These are phyloP conservation scores for Drosophila kanapiae DNA, from an alignment of 1,140 invertebrate species.

Conservation along the genomic window DNA sequence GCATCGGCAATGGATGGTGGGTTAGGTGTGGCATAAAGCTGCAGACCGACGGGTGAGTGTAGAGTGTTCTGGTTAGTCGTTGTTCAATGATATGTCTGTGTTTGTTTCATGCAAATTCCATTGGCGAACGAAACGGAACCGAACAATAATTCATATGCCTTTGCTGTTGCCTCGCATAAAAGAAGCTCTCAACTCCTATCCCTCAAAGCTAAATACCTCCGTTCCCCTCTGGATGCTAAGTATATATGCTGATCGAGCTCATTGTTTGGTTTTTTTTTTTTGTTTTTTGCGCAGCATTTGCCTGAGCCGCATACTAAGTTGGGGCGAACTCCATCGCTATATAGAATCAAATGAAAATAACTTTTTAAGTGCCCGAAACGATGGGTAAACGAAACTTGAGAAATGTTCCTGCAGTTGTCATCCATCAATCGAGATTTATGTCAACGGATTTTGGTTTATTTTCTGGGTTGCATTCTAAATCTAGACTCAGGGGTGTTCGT, in stretches of 20 bases:
- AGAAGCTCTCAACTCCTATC: conserved; percentile 57
- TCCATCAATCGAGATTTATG: conserved; percentile 72
- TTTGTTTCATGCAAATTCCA: conserved; percentile 60
- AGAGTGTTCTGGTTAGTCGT: conserved; percentile 59
- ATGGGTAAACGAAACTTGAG: conserved; percentile 38
- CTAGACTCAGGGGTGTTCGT: conserved; percentile 1
- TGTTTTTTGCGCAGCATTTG: conserved; percentile 75
- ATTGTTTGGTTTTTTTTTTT: conserved; percentile 76
- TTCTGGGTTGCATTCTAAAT: conserved; percentile 33
- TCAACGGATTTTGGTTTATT: conserved; percentile 29
- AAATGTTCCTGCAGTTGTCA: conserved; percentile 55
- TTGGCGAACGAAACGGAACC: conserved; percentile 46
- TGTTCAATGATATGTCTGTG: conserved; percentile 17
- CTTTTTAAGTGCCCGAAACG: conserved; percentile 53
- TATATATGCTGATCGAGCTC: conserved; percentile 68
- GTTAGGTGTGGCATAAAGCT: conserved; percentile 81
- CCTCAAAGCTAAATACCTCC: conserved; percentile 24
- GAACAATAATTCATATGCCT: conserved; percentile 77
- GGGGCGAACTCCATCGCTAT: conserved; percentile 23
- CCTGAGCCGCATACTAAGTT: conserved; percentile 66
- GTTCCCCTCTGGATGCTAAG: conserved; percentile 31
- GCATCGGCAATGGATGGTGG: conserved; percentile 74
- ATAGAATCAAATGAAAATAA: conserved; percentile 67
- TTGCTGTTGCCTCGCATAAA: conserved; percentile 69
- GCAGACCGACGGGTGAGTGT: conserved; percentile 21